phyloP scores from a whole-genome alignment of 2,797 vertebrate genomes.

The Dryobates pubescens region DNA sequence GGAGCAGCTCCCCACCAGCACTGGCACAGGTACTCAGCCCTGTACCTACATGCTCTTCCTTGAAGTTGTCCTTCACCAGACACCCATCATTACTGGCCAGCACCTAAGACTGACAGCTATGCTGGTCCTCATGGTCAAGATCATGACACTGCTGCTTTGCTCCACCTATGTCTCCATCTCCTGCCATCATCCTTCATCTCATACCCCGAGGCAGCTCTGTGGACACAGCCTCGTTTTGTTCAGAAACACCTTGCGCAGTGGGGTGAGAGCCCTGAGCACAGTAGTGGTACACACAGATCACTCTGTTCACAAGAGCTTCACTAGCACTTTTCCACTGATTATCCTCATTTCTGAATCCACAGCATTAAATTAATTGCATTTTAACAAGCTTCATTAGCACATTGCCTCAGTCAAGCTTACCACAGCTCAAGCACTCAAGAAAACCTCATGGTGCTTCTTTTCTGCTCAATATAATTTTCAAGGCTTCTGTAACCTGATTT shows the following conservation, averaged over 20 bases:
- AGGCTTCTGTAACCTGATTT: conserved; percentile 67
- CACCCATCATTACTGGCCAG: neutral
- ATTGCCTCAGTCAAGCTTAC: conserved; percentile 32
- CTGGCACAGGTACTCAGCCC: neutral
- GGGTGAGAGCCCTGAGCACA: neutral
- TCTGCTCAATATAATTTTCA: conserved; percentile 65
- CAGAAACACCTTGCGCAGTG: neutral
- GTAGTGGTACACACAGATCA: neutral
- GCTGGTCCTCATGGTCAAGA: neutral
- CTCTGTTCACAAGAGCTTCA: neutral
- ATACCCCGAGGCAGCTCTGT: rapidly evolving
- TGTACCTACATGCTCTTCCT: neutral
- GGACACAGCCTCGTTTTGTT: neutral
- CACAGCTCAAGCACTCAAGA: conserved; percentile 14
- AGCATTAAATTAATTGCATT: conserved; percentile 41
- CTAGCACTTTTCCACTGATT: conserved; percentile 12
- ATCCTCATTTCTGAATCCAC: conserved; percentile 38
- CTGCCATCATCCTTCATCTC: neutral
- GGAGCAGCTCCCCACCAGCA: neutral
- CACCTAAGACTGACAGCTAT: neutral
- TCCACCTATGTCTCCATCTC: neutral
- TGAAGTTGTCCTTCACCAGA: neutral
- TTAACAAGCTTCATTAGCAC: conserved; percentile 56
- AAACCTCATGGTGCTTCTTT: conserved; percentile 55
- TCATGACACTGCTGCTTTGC: neutral